Conservation (phyloP, 23 tunicate genomes). For the Diplosoma virens region DNA sequence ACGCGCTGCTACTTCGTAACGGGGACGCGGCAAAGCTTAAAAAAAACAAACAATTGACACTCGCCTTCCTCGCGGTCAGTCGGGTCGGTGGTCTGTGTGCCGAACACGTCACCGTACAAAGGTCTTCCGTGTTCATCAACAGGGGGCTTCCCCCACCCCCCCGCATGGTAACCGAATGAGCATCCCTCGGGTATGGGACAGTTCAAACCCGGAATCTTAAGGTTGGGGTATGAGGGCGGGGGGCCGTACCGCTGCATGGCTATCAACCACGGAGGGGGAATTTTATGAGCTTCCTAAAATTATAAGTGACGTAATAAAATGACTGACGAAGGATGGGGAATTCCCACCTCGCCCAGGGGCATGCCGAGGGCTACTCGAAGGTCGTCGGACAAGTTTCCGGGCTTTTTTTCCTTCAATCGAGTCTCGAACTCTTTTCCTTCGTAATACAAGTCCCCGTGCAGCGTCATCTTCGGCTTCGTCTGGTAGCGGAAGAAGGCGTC, state of each 20-base stretch:
- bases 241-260: constrained; percentile 99
- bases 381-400: constrained; percentile 93
- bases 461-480: constrained; percentile 97
- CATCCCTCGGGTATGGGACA: constrained; percentile 97
- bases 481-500: constrained; percentile 99
- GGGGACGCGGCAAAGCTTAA: no score
- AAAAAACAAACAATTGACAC: neutral
- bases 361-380: constrained; percentile 86
- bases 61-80: constrained; percentile 46
- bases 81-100: constrained; percentile 55
- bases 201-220: constrained; percentile 88
- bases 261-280: constrained; percentile 99
- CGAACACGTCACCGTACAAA: constrained; percentile 97
- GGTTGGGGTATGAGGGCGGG: constrained; percentile 98
- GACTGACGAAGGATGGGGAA: neutral
- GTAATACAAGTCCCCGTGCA: constrained; percentile 97
- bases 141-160: constrained; percentile 99
- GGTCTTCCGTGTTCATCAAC: constrained; percentile 97
- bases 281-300: constrained; percentile 51
- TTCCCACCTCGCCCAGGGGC: constrained; percentile 83
- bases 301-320: neutral
- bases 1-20: no score
- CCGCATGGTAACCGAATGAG: constrained; percentile 95
- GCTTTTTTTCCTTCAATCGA: constrained; percentile 91
- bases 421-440: constrained; percentile 99